Percentiles rank a stretch among this genome's conserved stretches.
These are phyloP conservation scores for Tenthredo notha DNA, from an alignment of 2,888 invertebrate genomes.

Conservation along the genomic window DNA sequence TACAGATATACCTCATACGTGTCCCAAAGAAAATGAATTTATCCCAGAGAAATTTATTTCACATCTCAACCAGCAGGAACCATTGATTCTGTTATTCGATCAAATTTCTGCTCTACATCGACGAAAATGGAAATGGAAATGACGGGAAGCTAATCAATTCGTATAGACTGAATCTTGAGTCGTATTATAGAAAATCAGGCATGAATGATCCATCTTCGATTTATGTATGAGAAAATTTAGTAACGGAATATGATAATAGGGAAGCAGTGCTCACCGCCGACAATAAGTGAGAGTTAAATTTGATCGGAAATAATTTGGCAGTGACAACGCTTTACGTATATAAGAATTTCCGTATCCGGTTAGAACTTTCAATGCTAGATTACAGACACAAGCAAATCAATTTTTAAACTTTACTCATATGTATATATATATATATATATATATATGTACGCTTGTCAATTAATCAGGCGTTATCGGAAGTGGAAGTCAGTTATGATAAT, in stretches of 20 bases:
- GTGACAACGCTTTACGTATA: constrained; percentile 17
- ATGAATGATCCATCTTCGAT: not conserved
- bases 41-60: not conserved
- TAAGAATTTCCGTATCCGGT: constrained; percentile 48
- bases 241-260: not conserved
- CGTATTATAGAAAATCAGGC: not conserved
- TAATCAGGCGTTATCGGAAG: constrained; percentile 37
- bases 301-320: not conserved
- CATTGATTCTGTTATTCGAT: not conserved
- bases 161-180: too few relatives aligned
- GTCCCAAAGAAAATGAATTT: not conserved
- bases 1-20: not conserved
- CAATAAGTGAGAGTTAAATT: constrained; percentile 19
- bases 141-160: not conserved
- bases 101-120: not conserved
- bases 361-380: constrained; percentile 28
- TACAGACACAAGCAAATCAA: not conserved
- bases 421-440: not conserved
- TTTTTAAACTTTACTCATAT: not conserved
- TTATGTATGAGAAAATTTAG: not conserved
- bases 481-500: constrained; percentile 43
- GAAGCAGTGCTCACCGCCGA: not conserved
- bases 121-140: not conserved
- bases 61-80: not conserved
- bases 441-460: constrained; percentile 22